A percentile compares a stretch with the other conserved stretches of the same genome.
These are phyloP conservation scores for Crocidura indochinensis DNA, from an alignment of 2,797 vertebrate species.

Conservation along the genomic window DNA sequence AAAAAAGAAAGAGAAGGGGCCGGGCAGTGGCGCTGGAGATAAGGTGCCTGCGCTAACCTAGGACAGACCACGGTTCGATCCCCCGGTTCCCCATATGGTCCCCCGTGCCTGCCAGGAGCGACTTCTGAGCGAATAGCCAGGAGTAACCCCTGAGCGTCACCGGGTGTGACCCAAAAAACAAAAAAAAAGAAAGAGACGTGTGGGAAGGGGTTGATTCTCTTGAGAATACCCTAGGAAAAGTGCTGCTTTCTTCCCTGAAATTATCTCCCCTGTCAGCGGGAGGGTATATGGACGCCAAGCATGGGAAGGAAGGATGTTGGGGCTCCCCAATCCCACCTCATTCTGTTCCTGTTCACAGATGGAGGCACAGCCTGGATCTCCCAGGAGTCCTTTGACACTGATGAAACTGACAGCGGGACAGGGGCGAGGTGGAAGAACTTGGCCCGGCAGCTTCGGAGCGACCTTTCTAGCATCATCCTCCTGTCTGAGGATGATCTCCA, in stretches of 20 bases:
- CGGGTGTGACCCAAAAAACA: too few relatives aligned
- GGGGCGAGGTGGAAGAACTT: conserved; percentile 91
- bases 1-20: too few relatives aligned
- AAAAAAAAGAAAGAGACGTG: too few relatives aligned
- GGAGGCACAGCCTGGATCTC: conserved; percentile 93
- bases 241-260: not conserved
- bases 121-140: too few relatives aligned
- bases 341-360: conserved; percentile 87
- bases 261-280: not conserved
- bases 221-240: not conserved
- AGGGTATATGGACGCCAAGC: not conserved
- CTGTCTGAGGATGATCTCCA: conserved; percentile 96
- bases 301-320: not conserved
- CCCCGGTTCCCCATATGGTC: too few relatives aligned
- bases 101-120: too few relatives aligned
- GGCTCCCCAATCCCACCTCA: not conserved
- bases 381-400: conserved; percentile 87
- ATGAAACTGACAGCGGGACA: conserved; percentile 87
- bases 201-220: too few relatives aligned
- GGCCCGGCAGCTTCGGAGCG: conserved; percentile 93
- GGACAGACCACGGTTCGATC: too few relatives aligned
- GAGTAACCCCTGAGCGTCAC: too few relatives aligned
- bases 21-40: too few relatives aligned
- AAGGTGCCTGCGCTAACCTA: too few relatives aligned
- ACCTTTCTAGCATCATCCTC: conserved; percentile 95